phyloP scores from a whole-genome alignment of 2,888 invertebrate genomes.

The Eledona agricola region DNA sequence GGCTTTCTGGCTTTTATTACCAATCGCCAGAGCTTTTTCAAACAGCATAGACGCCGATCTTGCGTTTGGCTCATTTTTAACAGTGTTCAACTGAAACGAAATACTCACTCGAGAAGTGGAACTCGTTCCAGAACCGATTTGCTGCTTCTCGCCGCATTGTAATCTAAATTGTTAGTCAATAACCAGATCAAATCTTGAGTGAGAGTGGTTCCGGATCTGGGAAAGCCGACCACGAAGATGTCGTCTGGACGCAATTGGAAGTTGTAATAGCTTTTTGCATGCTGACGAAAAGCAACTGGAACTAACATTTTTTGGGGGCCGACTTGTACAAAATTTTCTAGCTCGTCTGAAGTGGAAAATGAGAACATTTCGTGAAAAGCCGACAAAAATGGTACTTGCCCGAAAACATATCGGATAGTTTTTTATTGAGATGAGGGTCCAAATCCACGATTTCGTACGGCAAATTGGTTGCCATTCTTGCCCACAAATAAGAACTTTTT shows the following conservation, averaged over 20 bases:
- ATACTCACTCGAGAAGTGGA: slow-evolving; percentile 78
- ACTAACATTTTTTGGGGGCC: slow-evolving; percentile 77
- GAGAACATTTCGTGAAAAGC: neutral
- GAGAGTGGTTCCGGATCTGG: slow-evolving; percentile 78
- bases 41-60: neutral
- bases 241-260: slow-evolving; percentile 73
- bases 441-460: slow-evolving; percentile 2
- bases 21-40: neutral
- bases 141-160: slow-evolving; percentile 66
- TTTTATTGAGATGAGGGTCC: neutral
- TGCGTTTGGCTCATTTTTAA: neutral
- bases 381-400: neutral
- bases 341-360: neutral
- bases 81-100: too few relatives aligned
- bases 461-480: too few relatives aligned
- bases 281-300: slow-evolving; percentile 70
- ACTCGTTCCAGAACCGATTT: slow-evolving; percentile 71
- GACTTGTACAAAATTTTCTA: slow-evolving; percentile 63
- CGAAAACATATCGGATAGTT: neutral
- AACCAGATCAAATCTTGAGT: slow-evolving; percentile 80
- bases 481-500: too few relatives aligned
- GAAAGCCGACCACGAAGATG: slow-evolving; percentile 77
- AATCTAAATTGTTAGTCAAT: slow-evolving; percentile 74
- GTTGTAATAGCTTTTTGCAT: slow-evolving; percentile 72
- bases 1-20: neutral